phyloP scores from a whole-genome alignment of 2,797 vertebrate species.

The Gadopsis bispinosus region DNA sequence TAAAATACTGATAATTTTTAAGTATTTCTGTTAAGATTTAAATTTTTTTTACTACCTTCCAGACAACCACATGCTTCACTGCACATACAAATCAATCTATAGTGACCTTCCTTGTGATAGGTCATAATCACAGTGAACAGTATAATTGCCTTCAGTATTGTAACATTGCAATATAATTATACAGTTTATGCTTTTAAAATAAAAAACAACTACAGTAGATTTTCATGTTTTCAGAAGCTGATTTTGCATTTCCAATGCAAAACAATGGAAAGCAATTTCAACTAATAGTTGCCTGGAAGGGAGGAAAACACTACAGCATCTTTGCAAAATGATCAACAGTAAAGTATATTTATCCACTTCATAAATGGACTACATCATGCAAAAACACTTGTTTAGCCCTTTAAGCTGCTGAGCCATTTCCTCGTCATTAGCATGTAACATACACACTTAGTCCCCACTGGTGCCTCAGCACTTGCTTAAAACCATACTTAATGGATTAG shows the following conservation, averaged over 20 bases:
- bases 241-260: conserved; percentile 1
- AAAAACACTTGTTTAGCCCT: conserved; percentile 15
- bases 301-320: not conserved
- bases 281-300: not conserved
- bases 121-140: not conserved
- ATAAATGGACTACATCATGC: conserved; percentile 6
- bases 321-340: conserved; percentile 11
- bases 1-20: not conserved
- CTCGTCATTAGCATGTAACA: conserved; percentile 53
- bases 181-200: no score
- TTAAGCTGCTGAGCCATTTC: conserved; percentile 39
- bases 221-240: not conserved
- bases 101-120: not conserved
- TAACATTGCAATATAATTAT: no score
- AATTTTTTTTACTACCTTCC: not conserved
- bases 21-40: not conserved
- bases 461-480: conserved; percentile 57
- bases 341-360: not conserved
- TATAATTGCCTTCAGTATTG: not conserved
- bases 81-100: conserved; percentile 4
- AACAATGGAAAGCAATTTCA: conserved; percentile 1
- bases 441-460: conserved; percentile 37
- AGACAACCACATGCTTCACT: not conserved
- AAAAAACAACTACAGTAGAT: no score
- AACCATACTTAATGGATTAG: conserved; percentile 46